Evolutionary conservation across 2,113 vertebrate species (phyloP), one percentile per base, ranked within the genome.

Genomic region (Lutjanus erythropterus): DNA sequence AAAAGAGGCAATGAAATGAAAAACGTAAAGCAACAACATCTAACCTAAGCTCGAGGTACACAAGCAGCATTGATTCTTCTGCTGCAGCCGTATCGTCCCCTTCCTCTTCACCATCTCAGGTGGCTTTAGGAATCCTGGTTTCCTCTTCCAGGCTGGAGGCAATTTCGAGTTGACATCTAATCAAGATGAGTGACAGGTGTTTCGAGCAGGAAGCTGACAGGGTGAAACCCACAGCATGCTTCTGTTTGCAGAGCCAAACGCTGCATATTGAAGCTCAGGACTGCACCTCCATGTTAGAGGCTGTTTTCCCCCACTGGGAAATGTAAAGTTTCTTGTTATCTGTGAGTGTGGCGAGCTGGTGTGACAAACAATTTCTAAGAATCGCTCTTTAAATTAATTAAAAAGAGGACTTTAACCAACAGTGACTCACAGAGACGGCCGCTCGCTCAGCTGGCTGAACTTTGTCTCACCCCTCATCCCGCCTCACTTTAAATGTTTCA

Each of bases 401-500:
- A 60, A 46, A 64, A 71, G 50, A 15, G 75, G 59, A 67, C 27
- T 31, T 6, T 53, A 7, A 53, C n/a, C 27, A 42, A 14, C 62
- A 52, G 35, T 29, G 35, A 19, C 27, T 55, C 15, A 23, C 56
- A 58, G 47, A 3, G 21, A 33, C 31, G 18, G 49, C 61, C 0
- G n/a, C 62, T 41, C n/a, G n/a, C n/a, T n/a, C n/a, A 0, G 46
- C 41, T 61, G 21, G 21, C 61, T 87, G 85, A 91, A 86, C 87
- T 75, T 39, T 0, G 6, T 42, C 73, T 86, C 80, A 88, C 37
- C 85, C 66, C 29, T 82, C 10, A 8, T 49, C 61, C 60, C 53
- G 46, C 65, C 60, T 83, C 62, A 3, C 60, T 64, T 59, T 59
- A 27, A 64, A 76, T 31, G 58, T 81, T 75, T 72, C 31, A 64